A percentile compares a stretch with the other conserved stretches of the same genome.
These are phyloP conservation scores for Sterrhoptilus dennistouni DNA, from an alignment of 2,113 vertebrate species.

Conservation along the genomic window DNA sequence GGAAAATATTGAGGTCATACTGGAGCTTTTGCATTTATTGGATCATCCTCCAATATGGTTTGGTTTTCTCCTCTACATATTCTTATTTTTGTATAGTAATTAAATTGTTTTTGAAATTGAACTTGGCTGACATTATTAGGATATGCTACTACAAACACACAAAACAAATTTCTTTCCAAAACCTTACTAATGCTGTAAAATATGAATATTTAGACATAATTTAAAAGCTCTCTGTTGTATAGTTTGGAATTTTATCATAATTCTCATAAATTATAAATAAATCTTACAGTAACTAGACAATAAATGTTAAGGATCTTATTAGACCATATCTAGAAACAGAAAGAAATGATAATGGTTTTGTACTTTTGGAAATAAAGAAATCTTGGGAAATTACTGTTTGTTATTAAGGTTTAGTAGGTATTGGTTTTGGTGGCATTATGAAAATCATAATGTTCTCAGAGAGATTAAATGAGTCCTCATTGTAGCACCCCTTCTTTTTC, in stretches of 20 bases:
- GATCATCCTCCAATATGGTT: neutral
- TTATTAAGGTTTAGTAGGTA: neutral
- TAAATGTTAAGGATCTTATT: neutral
- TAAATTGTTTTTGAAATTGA: neutral
- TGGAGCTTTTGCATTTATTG: neutral
- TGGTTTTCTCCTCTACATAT: neutral
- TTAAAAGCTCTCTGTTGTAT: neutral
- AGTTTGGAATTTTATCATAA: neutral
- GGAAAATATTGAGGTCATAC: neutral
- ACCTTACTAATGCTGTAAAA: neutral
- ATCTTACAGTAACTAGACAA: neutral
- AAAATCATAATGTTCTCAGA: neutral
- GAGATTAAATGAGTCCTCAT: neutral
- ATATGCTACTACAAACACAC: neutral
- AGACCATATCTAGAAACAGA: neutral
- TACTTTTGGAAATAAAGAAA: neutral
- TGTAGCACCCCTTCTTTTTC: neutral
- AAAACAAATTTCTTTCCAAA: neutral
- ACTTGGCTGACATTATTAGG: neutral
- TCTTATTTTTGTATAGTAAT: neutral
- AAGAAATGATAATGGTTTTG: neutral
- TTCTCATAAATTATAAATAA: neutral
- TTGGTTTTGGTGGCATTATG: neutral
- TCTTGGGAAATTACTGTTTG: neutral
- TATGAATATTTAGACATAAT: neutral